Percentiles rank a stretch among this genome's conserved stretches.
Evolutionary conservation across 2,888 invertebrate genomes (phyloP).

Genomic region (Phengaris alcon): DNA sequence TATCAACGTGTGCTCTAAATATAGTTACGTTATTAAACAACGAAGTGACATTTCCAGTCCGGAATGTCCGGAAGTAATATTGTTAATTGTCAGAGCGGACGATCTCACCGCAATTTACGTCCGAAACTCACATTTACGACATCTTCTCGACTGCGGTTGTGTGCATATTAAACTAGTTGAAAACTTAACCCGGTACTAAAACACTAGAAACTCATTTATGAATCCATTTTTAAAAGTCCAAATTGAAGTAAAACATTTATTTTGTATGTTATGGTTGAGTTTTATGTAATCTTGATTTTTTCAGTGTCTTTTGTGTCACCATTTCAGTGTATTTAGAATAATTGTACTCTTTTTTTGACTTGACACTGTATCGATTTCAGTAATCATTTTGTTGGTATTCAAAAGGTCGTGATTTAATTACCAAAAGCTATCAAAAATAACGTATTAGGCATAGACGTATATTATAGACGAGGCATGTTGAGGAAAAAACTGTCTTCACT

Average conservation of each 20-base stretch:
- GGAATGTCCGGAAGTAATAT: neutral
- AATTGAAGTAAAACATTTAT: neutral
- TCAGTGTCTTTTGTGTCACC: too few relatives aligned
- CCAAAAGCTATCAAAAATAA: neutral
- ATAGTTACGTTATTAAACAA: neutral
- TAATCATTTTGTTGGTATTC: too few relatives aligned
- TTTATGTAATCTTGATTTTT: too few relatives aligned
- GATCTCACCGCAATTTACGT: conserved; percentile 3
- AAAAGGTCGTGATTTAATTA: too few relatives aligned
- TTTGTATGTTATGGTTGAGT: neutral
- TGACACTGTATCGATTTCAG: too few relatives aligned
- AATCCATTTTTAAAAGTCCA: neutral
- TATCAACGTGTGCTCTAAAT: too few relatives aligned
- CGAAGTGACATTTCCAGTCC: neutral
- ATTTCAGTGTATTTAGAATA: too few relatives aligned
- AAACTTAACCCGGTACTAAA: neutral
- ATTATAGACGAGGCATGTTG: too few relatives aligned
- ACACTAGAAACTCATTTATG: neutral
- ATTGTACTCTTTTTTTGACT: too few relatives aligned
- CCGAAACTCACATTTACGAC: neutral
- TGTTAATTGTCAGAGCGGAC: conserved; percentile 2
- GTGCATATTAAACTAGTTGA: neutral
- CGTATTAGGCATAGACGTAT: too few relatives aligned
- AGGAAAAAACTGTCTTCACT: too few relatives aligned
- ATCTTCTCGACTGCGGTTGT: neutral